These are phyloP conservation scores for Tapirus terrestris DNA, from an alignment of 2,113 vertebrate species.

Conservation along the genomic window DNA sequence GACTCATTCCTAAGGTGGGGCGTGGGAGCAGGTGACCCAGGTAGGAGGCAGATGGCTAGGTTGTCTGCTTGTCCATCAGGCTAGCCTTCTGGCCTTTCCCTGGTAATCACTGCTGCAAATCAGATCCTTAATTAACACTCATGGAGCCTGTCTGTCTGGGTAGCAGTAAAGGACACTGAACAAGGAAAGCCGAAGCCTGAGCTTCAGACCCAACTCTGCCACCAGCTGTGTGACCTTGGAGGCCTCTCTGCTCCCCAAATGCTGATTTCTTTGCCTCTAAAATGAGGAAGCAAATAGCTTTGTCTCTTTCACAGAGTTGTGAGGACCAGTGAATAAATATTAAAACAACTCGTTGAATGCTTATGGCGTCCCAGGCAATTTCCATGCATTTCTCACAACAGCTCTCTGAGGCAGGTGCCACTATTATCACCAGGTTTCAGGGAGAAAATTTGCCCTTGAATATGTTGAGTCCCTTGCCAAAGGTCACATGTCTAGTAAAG, in stretches of 20 bases:
- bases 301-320: background rate
- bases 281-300: background rate
- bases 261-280: background rate
- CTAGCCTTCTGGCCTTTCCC: slow-evolving; percentile 17
- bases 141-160: background rate
- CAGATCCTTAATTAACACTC: background rate
- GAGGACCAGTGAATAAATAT: background rate
- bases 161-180: background rate
- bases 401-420: background rate
- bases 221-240: background rate
- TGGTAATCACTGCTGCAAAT: slow-evolving; percentile 22
- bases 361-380: background rate
- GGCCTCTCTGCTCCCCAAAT: background rate
- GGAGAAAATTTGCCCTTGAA: background rate
- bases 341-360: background rate
- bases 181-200: background rate
- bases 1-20: background rate
- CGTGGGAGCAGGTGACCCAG: background rate
- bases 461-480: background rate
- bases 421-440: background rate
- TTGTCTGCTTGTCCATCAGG: slow-evolving; percentile 13
- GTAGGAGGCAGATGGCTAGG: slow-evolving; percentile 19
- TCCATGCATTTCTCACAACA: background rate
- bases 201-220: background rate
- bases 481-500: background rate